Evolutionary conservation across 1,140 invertebrate genomes (phyloP), one percentile per base, ranked within the genome.

Genomic region (Eufriesea mexicana): DNA sequence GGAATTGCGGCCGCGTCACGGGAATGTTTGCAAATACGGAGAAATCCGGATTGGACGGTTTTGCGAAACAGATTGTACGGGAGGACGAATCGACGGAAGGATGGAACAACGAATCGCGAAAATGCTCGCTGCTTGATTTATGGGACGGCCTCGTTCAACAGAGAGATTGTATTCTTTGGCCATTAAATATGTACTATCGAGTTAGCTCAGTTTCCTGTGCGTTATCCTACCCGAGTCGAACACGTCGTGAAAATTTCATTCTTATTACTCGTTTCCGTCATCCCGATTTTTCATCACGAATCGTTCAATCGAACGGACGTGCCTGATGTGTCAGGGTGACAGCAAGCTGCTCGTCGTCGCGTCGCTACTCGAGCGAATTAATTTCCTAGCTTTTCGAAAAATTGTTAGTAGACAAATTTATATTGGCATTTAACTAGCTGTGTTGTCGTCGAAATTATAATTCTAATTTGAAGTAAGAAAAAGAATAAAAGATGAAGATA

Each of bases 41-140:
- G 68, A 71, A 71, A 71, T 71, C 68, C 49, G 68, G 68, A 71
- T 71, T 71, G 68, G 68, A 51, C n/a, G 68, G 47, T 71, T 71
- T 71, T 71, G 47, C 68, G 68, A 71, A 71, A 71, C 68, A 71
- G 47, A 71, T 25, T 45, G 68, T 35, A 35, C 68, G 47, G 25
- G 35, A 45, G 64, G 42, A 35, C 6, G 64, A 66, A 66, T 45
- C 45, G 64, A 28, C 35, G 64, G 35, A 66, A 45, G 47, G 68
- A 71, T 71, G 68, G 47, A 47, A 71, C 68, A 54, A 51, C 68
- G 68, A 54, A 71, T 71, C 25, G 68, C 51, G 68, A 66, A 71
- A 71, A 71, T 71, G 25, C 47, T 71, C 25, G 68, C 68, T 18
- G 68, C 23, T 71, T 71, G 68, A 71, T 71, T 71, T 71, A 71